Evolutionary conservation across 2,113 vertebrate species (phyloP), one percentile per base, ranked within the genome.

Genomic region (Hypanus sabinus): DNA sequence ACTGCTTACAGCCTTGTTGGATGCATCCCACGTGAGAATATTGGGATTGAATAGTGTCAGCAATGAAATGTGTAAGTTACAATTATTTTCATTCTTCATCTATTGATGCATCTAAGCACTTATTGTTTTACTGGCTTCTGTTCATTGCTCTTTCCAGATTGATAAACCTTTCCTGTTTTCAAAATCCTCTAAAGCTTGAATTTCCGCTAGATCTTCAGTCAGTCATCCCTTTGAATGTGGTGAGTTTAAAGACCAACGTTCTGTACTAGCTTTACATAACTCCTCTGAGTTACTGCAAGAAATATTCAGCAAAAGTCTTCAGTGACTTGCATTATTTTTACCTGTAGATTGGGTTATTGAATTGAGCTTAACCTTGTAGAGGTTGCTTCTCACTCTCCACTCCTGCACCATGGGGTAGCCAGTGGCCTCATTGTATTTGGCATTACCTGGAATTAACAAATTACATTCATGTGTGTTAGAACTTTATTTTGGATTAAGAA

Each of bases 351-450:
- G 97, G 2, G 98, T 99, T 96, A 99, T 99, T 95, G 98, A 97
- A 95, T 98, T 99, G 94, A 99, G 98, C 94, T 99, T 99, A 95
- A 99, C 99, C 88, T 97, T 98, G 96, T 99, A 99, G 75, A 99
- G 97, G 95, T 99, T 99, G 96, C 99, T 99, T 65, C 98, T 96
- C 55, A 99, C 98, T 71, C 97, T 96, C 99, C 99, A 99, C 95
- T 98, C 98, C 94, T 99, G 99, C 62, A 99, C 97, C 98, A 99
- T 98, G 16, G 99, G 99, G 95, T 99, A 99, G 0, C 99, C 99
- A 95, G 97, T 98, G 0, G 98, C 99, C 94, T 99, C 99, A 0
- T 97, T 98, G 0, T 98, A 99, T 85, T 98, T 97, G 94, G 98
- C 96, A 36, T 99, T 98, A 7, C 98, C 98, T 99, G 95, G n/a